phyloP scores from a whole-genome alignment of 2,888 invertebrate genomes.

The Morpho achilles region DNA sequence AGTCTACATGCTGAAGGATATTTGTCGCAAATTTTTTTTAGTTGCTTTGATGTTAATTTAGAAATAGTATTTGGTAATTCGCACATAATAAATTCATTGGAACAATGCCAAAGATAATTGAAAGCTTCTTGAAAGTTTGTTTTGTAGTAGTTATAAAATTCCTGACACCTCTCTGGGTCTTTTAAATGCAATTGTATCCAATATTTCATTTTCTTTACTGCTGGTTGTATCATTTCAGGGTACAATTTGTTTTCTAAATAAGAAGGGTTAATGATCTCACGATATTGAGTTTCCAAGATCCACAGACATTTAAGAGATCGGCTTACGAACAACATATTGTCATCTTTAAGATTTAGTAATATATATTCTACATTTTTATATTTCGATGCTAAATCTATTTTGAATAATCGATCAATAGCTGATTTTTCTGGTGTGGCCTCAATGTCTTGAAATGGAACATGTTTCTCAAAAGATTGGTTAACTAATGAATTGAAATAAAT shows the following conservation, averaged over 20 bases:
- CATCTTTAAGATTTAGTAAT: constrained; percentile 45
- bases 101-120: constrained; percentile 45
- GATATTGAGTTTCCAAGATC: constrained; percentile 41
- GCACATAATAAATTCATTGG: constrained; percentile 37
- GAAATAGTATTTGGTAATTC: constrained; percentile 38
- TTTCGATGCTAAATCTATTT: constrained; percentile 54
- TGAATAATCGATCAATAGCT: constrained; percentile 48
- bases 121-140: constrained; percentile 38
- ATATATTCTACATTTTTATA: constrained; percentile 46
- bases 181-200: constrained; percentile 42
- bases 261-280: constrained; percentile 45
- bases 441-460: constrained; percentile 26
- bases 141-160: constrained; percentile 50
- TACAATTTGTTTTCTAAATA: constrained; percentile 48
- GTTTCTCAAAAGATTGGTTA: constrained; percentile 27
- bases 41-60: constrained; percentile 40
- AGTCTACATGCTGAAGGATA: constrained; percentile 40
- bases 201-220: constrained; percentile 49
- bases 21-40: constrained; percentile 47
- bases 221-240: constrained; percentile 50
- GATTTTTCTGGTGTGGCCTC: constrained; percentile 36
- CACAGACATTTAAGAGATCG: constrained; percentile 51
- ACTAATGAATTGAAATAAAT: constrained; percentile 43
- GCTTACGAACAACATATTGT: constrained; percentile 56
- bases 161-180: constrained; percentile 39